A percentile compares a stretch with the other conserved stretches of the same genome.
Conservation (phyloP, 2,888 invertebrate species). For the Thereva nobilitata region DNA sequence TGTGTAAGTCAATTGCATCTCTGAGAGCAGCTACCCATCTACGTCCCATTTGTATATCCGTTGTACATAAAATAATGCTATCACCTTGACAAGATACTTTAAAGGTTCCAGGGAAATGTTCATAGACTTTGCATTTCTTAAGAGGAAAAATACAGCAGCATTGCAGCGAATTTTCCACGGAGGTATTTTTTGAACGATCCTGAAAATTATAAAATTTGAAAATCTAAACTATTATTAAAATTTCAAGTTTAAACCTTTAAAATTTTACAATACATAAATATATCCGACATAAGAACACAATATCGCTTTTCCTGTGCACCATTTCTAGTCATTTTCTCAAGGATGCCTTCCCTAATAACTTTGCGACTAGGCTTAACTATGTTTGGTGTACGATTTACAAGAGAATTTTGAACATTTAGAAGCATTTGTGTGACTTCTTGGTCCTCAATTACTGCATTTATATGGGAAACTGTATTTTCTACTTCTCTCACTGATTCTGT, state of each 20-base stretch:
- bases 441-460: constrained; percentile 73
- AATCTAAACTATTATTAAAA: not conserved
- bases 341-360: constrained; percentile 69
- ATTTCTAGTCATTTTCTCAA: constrained; percentile 63
- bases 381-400: constrained; percentile 65
- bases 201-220: constrained; percentile 19
- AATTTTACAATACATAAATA: constrained; percentile 73
- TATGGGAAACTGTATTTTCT: constrained; percentile 70
- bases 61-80: constrained; percentile 63
- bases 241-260: constrained; percentile 51
- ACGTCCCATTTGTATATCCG: constrained; percentile 61
- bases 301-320: constrained; percentile 63
- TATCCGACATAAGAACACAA: constrained; percentile 73
- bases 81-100: constrained; percentile 65
- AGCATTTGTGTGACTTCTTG: constrained; percentile 73
- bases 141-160: constrained; percentile 72
- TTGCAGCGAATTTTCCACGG: constrained; percentile 64
- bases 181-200: constrained; percentile 58
- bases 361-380: constrained; percentile 68
- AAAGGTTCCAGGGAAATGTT: constrained; percentile 64
- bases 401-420: constrained; percentile 68
- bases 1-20: constrained; percentile 62
- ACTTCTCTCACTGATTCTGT: constrained; percentile 69
- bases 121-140: constrained; percentile 68
- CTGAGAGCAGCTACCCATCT: constrained; percentile 64